Evolutionary conservation across 2,797 vertebrate species (phyloP).

Genomic region (Benthosema pterotum): DNA sequence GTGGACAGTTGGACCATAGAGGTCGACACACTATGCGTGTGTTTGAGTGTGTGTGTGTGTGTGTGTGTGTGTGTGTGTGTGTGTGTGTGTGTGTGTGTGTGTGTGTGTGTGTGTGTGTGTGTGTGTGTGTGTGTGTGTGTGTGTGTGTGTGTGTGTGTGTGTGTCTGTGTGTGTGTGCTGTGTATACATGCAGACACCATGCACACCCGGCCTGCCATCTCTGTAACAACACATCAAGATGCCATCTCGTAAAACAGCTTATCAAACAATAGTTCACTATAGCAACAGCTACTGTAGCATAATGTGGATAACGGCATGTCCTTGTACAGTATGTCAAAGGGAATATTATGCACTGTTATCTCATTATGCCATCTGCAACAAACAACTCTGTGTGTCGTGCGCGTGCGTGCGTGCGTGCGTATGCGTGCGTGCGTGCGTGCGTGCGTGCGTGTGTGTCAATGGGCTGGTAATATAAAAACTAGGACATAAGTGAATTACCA

Average conservation of each 20-base stretch:
- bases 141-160: neutral
- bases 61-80: conserved; percentile 8
- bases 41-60: conserved; percentile 7
- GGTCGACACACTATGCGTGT: conserved; percentile 32
- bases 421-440: too few relatives aligned
- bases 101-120: neutral
- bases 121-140: neutral
- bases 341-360: conserved; percentile 14
- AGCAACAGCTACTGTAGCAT: neutral
- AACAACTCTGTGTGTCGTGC: neutral
- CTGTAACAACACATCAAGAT: conserved; percentile 27
- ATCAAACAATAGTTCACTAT: neutral
- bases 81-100: conserved; percentile 2
- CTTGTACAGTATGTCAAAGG: conserved; percentile 6
- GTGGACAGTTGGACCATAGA: conserved; percentile 44
- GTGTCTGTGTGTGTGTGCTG: neutral
- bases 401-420: too few relatives aligned
- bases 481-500: conserved; percentile 24
- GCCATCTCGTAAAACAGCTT: neutral
- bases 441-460: neutral
- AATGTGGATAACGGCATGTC: neutral
- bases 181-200: conserved; percentile 6
- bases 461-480: conserved; percentile 9
- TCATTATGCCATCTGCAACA: conserved; percentile 17
- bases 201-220: neutral